Evolutionary conservation across 1,140 invertebrate genomes (phyloP).

Genomic region (Amyelois transitella): DNA sequence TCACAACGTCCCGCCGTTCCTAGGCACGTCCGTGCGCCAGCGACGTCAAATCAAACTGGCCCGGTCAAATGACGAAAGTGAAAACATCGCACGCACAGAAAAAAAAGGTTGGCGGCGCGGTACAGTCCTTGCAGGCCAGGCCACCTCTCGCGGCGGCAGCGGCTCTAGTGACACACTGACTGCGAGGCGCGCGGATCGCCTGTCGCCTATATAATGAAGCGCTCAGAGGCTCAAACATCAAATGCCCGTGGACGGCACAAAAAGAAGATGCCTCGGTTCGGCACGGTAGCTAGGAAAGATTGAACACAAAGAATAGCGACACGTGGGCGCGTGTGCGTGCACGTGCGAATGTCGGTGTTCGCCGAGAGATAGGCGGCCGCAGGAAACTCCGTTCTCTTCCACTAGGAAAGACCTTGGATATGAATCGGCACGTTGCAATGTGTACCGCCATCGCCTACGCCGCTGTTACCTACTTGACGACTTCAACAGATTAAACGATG

Average conservation of each 20-base stretch:
- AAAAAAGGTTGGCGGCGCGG: conserved; percentile 67
- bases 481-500: conserved; percentile 53
- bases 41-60: conserved; percentile 71
- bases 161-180: conserved; percentile 71
- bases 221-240: conserved; percentile 53
- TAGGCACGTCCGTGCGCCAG: conserved; percentile 70
- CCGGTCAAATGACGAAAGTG: conserved; percentile 73
- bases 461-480: conserved; percentile 57
- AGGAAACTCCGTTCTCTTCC: conserved; percentile 76
- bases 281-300: conserved; percentile 62
- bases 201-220: conserved; percentile 68
- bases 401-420: conserved; percentile 75
- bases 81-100: conserved; percentile 74
- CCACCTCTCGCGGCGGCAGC: conserved; percentile 57
- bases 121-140: conserved; percentile 68
- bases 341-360: conserved; percentile 58
- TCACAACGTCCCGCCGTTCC: conserved; percentile 53
- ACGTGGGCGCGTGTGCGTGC: conserved; percentile 66
- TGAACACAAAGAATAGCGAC: conserved; percentile 63
- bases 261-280: conserved; percentile 60
- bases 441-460: conserved; percentile 69
- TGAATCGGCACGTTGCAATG: conserved; percentile 70
- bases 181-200: conserved; percentile 62
- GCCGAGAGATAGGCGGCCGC: conserved; percentile 68
- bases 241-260: conserved; percentile 60